Base-by-base conservation (phyloP, 1,140 invertebrate species). In the Cotesia glomerata region DNA sequence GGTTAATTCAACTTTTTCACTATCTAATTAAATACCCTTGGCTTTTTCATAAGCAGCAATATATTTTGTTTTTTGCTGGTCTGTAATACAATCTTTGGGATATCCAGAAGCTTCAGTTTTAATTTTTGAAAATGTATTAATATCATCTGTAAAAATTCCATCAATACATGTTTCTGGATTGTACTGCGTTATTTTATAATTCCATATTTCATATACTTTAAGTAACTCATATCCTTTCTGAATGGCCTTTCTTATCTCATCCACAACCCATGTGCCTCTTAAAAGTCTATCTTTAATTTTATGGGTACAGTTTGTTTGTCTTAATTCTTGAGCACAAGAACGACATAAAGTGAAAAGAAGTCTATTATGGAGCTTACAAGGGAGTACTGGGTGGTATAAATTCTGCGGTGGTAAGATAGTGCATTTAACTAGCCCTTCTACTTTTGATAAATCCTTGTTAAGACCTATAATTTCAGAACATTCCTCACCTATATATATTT, bases 21-120 rank as follows among this genome's bases (percentile, higher is more conserved):
- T 34, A 35, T 87, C 79, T n/a, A 88, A 68, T 13, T 62, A 26
- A 56, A 89, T 72, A n/a, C 81, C 82, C 76, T 88, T 81, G 11
- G 76, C 73, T 56, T 79, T 54, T 0, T 78, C 45, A 77, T 83
- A 86, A 9, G 81, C 65, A 14, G 54, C 14, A n/a, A 88, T 78
- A 67, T 85, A 88, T 45, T 64, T 35, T 5, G 77, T 11, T n/a
- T 75, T 78, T 63, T 5, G 77, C 9, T 76, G 74, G 26, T 80
- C 75, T 9, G 76, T 73, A 8, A 61, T 49, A 69, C 76, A 82
- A n/a, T 73, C 51, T 14, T 49, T 16, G 0, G 79, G 81, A 75
- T 75, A 85, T 1, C 77, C 80, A 35, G 61, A 75, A n/a, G 77
- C 72, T 64, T 81, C 76, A n/a, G 78, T 75, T 75, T 85, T 84